Evolutionary conservation across 2,797 vertebrate genomes (phyloP), one percentile per base, ranked within the genome.

Genomic region (Heteromormyrus szaboi): DNA sequence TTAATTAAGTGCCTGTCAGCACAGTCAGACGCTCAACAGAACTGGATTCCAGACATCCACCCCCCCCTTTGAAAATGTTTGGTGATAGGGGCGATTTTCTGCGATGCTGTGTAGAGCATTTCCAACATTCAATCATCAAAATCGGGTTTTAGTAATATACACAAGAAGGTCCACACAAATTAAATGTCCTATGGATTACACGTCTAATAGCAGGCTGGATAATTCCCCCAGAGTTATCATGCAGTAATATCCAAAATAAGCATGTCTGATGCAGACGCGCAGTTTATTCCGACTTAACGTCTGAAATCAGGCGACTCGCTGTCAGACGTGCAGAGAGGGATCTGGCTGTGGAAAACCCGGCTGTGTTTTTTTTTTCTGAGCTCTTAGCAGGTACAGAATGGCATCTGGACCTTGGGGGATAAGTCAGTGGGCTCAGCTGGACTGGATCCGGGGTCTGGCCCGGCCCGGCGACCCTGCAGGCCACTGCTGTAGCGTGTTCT

Each of bases 401-500:
- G 83, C n/a, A 56, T 88, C 59, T 25, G 53, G 33, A 87, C 86
- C 87, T 56, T 86, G 41, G 87, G 76, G 76, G 87, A 51, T 86
- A 72, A 86, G 86, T 81, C 54, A 56, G 62, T 11, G 84, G 87
- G 19, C 46, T 46, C 54, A 79, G 87, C 62, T 56, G 83, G 79
- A 56, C 65, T 0, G 56, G 56, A 48, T 89, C 83, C 46, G 62
- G 46, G 50, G 56, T 3, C 25, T 29, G 22, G 59, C 22, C 59
- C 22, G 2, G 59, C 22, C 22, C 59, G 0, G 7, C 7, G 22
- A 25, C 59, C 59, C 59, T 11, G n/a, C 59, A 25, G 59, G 22
- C 22, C 8, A 22, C 22, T 25, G 59, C 59, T 25, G 96, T 96
- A 95, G 92, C 93, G 93, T 94, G 95, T 94, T 95, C 94, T 93